phyloP scores from a whole-genome alignment of 2,797 vertebrate species.

The Sorex maritimensis region DNA sequence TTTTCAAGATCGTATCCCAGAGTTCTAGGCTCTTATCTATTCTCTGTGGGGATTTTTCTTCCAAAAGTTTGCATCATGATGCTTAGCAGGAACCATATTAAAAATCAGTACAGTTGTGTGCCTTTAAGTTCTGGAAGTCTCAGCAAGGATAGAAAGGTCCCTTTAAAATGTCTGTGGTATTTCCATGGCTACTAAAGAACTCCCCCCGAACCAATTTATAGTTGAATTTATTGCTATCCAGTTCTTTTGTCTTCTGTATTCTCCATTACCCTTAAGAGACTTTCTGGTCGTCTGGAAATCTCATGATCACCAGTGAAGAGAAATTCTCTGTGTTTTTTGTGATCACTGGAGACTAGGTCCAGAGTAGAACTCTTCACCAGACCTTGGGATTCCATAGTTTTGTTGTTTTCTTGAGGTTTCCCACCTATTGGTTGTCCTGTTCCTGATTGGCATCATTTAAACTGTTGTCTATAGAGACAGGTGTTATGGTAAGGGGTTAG shows the following conservation, averaged over 20 bases:
- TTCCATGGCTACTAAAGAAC: background rate
- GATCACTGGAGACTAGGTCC: background rate
- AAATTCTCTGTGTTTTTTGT: background rate
- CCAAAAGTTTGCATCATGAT: background rate
- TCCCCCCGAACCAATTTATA: background rate
- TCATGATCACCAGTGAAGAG: background rate
- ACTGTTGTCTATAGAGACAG: background rate
- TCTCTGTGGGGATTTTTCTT: background rate
- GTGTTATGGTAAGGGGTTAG: background rate
- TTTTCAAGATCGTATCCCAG: slow-evolving; percentile 17
- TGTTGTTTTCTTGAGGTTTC: slow-evolving; percentile 4
- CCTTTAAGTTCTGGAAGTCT: too few relatives aligned
- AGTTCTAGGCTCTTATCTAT: slow-evolving; percentile 22
- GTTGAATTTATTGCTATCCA: background rate
- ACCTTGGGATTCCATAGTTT: background rate
- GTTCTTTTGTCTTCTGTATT: slow-evolving; percentile 28
- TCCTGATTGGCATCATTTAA: background rate
- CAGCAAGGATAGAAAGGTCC: background rate
- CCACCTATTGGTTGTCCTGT: background rate
- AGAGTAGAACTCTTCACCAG: slow-evolving; percentile 3
- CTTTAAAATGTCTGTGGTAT: background rate
- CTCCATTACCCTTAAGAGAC: background rate
- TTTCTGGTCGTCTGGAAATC: background rate
- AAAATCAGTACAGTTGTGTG: too few relatives aligned
- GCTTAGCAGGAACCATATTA: too few relatives aligned